phyloP scores from a whole-genome alignment of 1,140 invertebrate species.

The Bactericera cockerelli region DNA sequence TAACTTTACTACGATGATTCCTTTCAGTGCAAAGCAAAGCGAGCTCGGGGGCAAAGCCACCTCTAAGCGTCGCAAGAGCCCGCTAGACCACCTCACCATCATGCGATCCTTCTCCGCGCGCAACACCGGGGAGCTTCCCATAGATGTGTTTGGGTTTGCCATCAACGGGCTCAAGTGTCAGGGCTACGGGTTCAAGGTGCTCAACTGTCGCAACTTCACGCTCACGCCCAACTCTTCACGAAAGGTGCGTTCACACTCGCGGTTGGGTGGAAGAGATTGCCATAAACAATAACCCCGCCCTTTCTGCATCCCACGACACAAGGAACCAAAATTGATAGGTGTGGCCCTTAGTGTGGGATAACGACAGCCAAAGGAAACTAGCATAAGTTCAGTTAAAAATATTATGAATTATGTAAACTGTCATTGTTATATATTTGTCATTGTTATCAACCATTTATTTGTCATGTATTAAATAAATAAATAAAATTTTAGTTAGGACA shows the following conservation, averaged over 20 bases:
- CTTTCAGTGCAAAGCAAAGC: conserved; percentile 1
- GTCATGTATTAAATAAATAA: neutral
- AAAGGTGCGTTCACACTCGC: conserved; percentile 30
- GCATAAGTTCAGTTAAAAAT: no score
- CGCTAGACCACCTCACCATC: conserved; percentile 36
- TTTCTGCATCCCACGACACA: conserved; percentile 1
- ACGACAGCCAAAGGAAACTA: no score
- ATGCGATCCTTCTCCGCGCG: conserved; percentile 70
- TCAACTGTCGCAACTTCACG: conserved; percentile 65
- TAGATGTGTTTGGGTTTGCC: conserved; percentile 57
- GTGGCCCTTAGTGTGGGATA: no score
- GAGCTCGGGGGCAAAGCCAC: neutral
- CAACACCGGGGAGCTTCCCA: conserved; percentile 71
- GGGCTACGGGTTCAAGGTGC: conserved; percentile 71
- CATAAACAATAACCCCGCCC: no score
- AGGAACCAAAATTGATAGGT: no score
- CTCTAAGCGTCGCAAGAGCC: neutral
- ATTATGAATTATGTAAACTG: no score
- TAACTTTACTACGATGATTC: no score
- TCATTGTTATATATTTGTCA: neutral
- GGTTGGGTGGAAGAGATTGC: no score
- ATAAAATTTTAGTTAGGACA: no score
- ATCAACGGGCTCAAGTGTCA: conserved; percentile 62
- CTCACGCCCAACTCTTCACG: conserved; percentile 66
- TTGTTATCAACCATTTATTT: neutral